These are phyloP conservation scores for Ochropacha duplaris DNA, from an alignment of 2,888 invertebrate species.

Conservation along the genomic window DNA sequence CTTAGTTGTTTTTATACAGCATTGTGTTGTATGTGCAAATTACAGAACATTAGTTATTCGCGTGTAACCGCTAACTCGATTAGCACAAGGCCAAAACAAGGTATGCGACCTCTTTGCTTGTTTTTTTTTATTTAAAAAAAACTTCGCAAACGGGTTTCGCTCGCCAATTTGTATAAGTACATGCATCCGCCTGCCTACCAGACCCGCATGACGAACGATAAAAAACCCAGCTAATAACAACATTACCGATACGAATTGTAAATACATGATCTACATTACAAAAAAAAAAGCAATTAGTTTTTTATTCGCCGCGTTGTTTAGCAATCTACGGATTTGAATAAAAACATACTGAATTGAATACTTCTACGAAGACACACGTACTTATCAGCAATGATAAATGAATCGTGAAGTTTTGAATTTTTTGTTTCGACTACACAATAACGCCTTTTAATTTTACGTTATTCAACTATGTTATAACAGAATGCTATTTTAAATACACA, in stretches of 20 bases:
- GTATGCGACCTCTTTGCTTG: constrained; percentile 76
- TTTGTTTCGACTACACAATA: neutral
- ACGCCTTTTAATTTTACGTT: neutral
- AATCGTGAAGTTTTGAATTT: constrained; percentile 2
- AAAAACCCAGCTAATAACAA: constrained; percentile 40
- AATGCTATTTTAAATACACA: neutral
- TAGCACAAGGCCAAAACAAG: constrained; percentile 74
- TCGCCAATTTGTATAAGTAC: constrained; percentile 45
- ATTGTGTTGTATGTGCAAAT: constrained; percentile 47
- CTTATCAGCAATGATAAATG: neutral
- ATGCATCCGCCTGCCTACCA: constrained; percentile 43
- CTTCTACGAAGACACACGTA: neutral
- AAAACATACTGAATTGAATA: constrained; percentile 15
- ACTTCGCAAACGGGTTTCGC: constrained; percentile 51
- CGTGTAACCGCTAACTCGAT: constrained; percentile 72
- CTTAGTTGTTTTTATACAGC: constrained; percentile 44
- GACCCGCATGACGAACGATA: constrained; percentile 43
- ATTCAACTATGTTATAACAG: neutral
- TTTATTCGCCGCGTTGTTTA: constrained; percentile 33
- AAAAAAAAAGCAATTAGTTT: constrained; percentile 50
- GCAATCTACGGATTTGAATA: constrained; percentile 15
- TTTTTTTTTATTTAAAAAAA: constrained; percentile 57
- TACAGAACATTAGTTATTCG: constrained; percentile 63
- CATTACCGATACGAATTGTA: constrained; percentile 34
- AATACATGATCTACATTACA: constrained; percentile 40